Conservation (phyloP, 2,113 vertebrate species). For the Phyllostomus hastatus region DNA sequence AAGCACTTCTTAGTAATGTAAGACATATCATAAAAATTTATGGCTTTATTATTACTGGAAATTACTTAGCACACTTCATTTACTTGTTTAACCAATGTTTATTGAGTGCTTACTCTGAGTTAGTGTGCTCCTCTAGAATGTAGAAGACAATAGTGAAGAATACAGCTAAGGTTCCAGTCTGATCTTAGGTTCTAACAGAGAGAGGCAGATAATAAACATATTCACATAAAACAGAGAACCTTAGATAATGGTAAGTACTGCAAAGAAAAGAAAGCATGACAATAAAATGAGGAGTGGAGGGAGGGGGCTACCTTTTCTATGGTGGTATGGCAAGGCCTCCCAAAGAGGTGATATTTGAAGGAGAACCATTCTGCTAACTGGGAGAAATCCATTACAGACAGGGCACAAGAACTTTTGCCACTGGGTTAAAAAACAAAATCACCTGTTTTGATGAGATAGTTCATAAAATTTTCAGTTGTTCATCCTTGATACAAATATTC, state of each 20-base stretch:
- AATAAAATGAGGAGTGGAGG: background rate
- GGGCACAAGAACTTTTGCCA: background rate
- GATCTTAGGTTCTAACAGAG: background rate
- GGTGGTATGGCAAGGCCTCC: background rate
- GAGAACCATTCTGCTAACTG: background rate
- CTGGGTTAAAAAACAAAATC: background rate
- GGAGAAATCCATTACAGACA: background rate
- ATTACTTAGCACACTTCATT: background rate
- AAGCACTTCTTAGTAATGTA: background rate
- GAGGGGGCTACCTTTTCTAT: background rate
- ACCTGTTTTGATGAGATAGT: background rate
- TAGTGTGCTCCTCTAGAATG: background rate
- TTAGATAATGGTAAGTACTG: background rate
- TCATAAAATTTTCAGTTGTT: background rate
- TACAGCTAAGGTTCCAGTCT: background rate
- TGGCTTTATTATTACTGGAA: background rate
- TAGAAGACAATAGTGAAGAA: background rate
- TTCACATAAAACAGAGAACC: background rate
- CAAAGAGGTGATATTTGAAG: background rate
- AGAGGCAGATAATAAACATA: background rate
- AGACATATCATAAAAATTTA: background rate
- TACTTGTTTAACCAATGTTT: background rate
- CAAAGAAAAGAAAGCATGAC: background rate
- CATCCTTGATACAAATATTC: background rate
- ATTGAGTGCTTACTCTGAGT: background rate